phyloP scores from a whole-genome alignment of 2,888 invertebrate species.

The Dysmachus trigonus region DNA sequence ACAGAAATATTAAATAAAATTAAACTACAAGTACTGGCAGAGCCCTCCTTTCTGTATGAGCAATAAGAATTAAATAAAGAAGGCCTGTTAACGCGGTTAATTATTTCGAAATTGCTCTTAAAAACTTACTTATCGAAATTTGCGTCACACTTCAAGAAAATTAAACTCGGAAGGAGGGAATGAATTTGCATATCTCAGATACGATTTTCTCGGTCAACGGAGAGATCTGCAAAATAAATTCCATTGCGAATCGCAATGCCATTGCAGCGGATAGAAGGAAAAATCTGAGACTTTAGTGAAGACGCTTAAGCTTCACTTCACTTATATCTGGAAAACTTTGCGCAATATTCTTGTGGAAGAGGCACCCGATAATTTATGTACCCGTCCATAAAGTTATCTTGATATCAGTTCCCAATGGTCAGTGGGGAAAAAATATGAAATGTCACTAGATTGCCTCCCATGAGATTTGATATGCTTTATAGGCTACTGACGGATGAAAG shows the following conservation, averaged over 20 bases:
- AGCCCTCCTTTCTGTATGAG: background rate
- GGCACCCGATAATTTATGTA: background rate
- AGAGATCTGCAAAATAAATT: background rate
- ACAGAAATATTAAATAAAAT: background rate
- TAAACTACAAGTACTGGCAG: background rate
- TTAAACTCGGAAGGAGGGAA: background rate
- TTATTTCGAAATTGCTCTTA: background rate
- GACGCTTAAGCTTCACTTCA: background rate
- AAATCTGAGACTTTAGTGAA: background rate
- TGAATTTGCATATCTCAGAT: background rate
- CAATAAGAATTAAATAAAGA: background rate
- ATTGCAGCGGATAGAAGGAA: background rate
- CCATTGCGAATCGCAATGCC: background rate
- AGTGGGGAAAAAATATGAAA: background rate
- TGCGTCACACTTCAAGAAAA: background rate
- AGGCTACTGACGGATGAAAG: background rate
- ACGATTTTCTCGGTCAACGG: background rate
- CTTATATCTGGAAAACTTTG: background rate
- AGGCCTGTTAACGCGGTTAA: background rate
- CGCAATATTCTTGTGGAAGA: background rate
- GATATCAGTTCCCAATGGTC: background rate
- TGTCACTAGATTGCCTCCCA: conserved; percentile 1
- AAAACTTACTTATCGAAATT: background rate
- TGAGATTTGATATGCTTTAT: background rate
- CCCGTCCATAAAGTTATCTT: background rate